phyloP scores from a whole-genome alignment of 2,888 invertebrate species.

The Villa cingulata region DNA sequence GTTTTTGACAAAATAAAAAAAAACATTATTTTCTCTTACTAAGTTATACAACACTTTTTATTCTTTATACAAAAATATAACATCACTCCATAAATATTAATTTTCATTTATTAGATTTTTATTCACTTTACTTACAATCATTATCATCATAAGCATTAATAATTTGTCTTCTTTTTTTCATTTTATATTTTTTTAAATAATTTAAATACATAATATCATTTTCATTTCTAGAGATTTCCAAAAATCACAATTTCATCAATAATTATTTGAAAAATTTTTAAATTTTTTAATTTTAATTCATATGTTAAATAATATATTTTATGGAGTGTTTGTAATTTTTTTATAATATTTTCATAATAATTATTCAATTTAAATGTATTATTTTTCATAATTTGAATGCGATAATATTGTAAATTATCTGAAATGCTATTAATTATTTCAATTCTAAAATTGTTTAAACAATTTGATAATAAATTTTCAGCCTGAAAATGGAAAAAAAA shows the following conservation, averaged over 20 bases:
- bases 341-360: background rate
- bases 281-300: background rate
- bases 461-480: background rate
- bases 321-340: background rate
- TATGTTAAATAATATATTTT: background rate
- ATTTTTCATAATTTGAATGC: no score
- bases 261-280: background rate
- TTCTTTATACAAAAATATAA: background rate
- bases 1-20: no score
- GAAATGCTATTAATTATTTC: background rate
- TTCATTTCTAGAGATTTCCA: background rate
- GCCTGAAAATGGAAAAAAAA: background rate
- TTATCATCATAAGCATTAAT: background rate
- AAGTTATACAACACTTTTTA: background rate
- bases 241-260: background rate
- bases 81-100: background rate
- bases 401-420: background rate
- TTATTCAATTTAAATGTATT: background rate
- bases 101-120: no score
- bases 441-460: background rate
- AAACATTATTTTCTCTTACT: no score
- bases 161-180: background rate
- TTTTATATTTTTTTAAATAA: background rate
- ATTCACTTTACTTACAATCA: no score
- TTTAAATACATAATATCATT: no score